Conservation (phyloP, 1,140 invertebrate species). For the Drosophila sucinea region DNA sequence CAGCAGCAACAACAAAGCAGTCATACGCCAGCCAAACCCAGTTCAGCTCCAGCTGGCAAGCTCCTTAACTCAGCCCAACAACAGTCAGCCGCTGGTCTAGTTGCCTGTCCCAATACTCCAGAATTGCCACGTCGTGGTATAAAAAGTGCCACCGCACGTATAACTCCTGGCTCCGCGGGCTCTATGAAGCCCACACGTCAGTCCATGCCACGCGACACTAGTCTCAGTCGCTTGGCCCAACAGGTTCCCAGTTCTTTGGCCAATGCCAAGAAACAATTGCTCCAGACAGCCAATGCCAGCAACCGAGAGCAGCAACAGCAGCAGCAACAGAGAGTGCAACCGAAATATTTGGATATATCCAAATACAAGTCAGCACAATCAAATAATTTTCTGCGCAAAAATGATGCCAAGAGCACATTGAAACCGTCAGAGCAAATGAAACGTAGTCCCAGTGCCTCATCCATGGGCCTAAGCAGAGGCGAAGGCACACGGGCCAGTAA, state of each 20-base stretch:
- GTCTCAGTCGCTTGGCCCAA: conserved; percentile 73
- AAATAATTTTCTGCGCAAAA: conserved; percentile 84
- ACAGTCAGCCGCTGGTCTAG: conserved; percentile 46
- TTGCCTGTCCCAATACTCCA: conserved; percentile 84
- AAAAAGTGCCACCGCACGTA: conserved; percentile 62
- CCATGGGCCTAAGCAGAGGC: conserved; percentile 67
- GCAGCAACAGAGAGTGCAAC: conserved; percentile 61
- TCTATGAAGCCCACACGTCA: conserved; percentile 54
- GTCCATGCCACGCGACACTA: conserved; percentile 82
- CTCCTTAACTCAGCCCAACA: conserved; percentile 38
- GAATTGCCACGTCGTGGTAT: conserved; percentile 83
- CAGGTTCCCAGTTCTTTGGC: conserved; percentile 80
- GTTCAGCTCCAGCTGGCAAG: conserved; percentile 70
- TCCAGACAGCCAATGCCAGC: conserved; percentile 71
- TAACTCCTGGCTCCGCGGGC: conserved; percentile 38
- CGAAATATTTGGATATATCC: conserved; percentile 85
- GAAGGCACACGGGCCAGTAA: conserved; percentile 74
- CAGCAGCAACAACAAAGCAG: conserved; percentile 25
- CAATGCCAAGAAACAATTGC: conserved; percentile 80
- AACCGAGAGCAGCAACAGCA: conserved; percentile 19
- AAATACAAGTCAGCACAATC: conserved; percentile 84
- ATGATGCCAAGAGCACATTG: conserved; percentile 85
- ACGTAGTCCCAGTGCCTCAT: conserved; percentile 79
- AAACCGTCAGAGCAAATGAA: conserved; percentile 78
- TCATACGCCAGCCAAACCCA: conserved; percentile 63